Conservation (phyloP, 2,113 vertebrate genomes). For the Cyrtonyx montezumae region DNA sequence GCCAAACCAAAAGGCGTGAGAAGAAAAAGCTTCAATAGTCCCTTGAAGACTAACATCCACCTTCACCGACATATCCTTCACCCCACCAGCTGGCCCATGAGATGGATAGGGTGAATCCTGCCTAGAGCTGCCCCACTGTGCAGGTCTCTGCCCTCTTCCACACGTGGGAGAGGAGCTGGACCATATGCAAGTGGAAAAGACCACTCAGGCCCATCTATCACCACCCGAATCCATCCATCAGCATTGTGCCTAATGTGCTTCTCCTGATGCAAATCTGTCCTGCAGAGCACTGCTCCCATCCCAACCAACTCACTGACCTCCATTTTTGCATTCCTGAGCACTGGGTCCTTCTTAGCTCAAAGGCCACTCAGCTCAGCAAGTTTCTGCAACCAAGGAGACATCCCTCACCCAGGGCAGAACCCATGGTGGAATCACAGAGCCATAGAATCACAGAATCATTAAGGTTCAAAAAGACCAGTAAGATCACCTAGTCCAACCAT, state of each 20-base stretch:
- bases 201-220: too few relatives aligned
- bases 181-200: background rate
- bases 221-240: background rate
- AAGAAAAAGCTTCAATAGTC: background rate
- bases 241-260: background rate
- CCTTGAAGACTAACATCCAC: background rate
- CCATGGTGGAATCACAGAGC: background rate
- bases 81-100: rapidly evolving
- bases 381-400: background rate
- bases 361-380: rapidly evolving
- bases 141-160: background rate
- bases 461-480: too few relatives aligned
- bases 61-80: background rate
- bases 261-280: background rate
- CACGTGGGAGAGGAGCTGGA: background rate
- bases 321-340: background rate
- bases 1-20: background rate
- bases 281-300: rapidly evolving
- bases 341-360: background rate
- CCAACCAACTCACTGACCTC: background rate
- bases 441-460: too few relatives aligned
- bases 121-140: background rate
- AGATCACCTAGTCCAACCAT: too few relatives aligned
- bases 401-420: rapidly evolving
- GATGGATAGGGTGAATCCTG: background rate